phyloP scores from a whole-genome alignment of 2,888 invertebrate genomes.

The Andrena dorsata region DNA sequence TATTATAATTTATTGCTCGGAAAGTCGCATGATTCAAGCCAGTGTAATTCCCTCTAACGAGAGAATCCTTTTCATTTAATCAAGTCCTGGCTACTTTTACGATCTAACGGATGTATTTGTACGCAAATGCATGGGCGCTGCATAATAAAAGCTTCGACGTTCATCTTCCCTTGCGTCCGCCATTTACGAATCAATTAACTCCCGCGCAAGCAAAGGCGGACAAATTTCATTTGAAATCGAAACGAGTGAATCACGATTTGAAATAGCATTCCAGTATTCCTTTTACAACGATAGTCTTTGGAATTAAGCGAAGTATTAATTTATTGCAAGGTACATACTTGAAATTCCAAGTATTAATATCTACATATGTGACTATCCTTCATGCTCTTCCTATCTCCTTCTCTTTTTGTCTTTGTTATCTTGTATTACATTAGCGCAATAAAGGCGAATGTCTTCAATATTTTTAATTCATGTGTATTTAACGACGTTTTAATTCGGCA shows the following conservation, averaged over 20 bases:
- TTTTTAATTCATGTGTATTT: background rate
- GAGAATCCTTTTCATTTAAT: constrained; percentile 24
- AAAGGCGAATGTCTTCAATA: no score
- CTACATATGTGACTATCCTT: no score
- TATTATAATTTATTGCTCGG: constrained; percentile 36
- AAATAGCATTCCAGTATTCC: no score
- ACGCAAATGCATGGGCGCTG: constrained; percentile 12
- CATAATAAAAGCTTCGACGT: constrained; percentile 22
- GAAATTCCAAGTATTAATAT: no score
- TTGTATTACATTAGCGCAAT: no score
- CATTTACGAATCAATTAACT: constrained; percentile 15
- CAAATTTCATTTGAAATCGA: constrained; percentile 2
- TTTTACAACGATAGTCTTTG: no score
- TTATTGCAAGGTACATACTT: no score
- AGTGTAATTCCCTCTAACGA: constrained; percentile 23
- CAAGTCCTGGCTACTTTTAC: constrained; percentile 17
- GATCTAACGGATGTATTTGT: constrained; percentile 20
- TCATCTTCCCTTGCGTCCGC: background rate
- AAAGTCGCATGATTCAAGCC: constrained; percentile 12
- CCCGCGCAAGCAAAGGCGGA: background rate
- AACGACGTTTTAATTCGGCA: background rate
- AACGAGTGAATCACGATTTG: no score
- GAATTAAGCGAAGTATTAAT: no score
- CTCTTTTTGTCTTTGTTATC: no score
- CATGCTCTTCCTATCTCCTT: no score